Base-by-base conservation (phyloP, 2,888 invertebrate species). In the Tenthredo amoena region DNA sequence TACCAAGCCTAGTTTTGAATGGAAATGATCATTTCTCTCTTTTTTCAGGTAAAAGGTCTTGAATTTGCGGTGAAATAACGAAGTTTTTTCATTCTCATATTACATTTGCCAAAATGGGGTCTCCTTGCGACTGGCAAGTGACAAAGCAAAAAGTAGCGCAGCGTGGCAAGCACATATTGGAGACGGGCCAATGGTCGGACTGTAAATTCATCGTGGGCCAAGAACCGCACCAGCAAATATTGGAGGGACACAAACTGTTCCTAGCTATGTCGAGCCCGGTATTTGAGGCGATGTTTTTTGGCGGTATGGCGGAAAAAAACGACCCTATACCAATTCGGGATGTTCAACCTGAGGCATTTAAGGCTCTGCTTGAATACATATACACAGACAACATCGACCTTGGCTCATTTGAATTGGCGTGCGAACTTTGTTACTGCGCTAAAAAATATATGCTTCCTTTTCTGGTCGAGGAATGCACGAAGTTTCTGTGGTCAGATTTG, bases 391-490 rank as follows among this genome's bases (percentile, higher is more conserved):
- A 96, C 88, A 96, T 98, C 62, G 96, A 96, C 88, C 95, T 98
- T 12, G 95, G 96, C 86, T 97, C 97, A 0, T 97, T 98, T 92
- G 98, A 98, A 90, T 96, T 97, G 91, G 98, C 97, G 0, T 98
- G 97, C 92, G 98, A 98, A 90, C 92, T 98, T 55, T 98, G 98
- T 91, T 98, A 98, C 92, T 97, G 97, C 84, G 98, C 97, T 12
- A 98, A 98, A 91, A 98, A 98, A 91, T 98, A 98, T 90, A 97
- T 98, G 96, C 92, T 98, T 85, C 98, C 98, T 0, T 96, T 96
- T 92, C 94, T 98, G 10, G 97, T 98, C 0, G 96, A 97, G 87
- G 96, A 97, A 89, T 98, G 98, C 91, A 98, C 97, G 0, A 95
- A 96, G 87, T 98, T 96, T 90, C 94, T 98, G n/a, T 98, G 97